Evolutionary conservation across 2,888 invertebrate genomes (phyloP).

Genomic region (Calameuta idolon): DNA sequence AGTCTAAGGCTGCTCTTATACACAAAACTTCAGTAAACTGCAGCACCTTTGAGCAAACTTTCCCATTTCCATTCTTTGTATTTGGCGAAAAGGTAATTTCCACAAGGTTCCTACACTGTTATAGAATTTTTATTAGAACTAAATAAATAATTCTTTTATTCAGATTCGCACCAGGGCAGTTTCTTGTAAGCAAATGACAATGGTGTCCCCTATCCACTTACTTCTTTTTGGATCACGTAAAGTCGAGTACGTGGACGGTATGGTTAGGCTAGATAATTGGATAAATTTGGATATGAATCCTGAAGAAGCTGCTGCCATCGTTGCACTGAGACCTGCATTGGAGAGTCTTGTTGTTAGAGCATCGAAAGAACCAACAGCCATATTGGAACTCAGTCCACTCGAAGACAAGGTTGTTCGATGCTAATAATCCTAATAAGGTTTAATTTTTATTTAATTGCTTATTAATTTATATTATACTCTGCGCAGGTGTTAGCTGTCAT

Average conservation of each 20-base stretch:
- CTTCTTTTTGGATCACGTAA: slow-evolving; percentile 92
- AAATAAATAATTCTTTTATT: slow-evolving; percentile 20
- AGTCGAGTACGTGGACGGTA: slow-evolving; percentile 81
- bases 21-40: slow-evolving; percentile 98
- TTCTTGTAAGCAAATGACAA: slow-evolving; percentile 95
- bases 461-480: slow-evolving; percentile 20
- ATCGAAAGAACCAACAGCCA: slow-evolving; percentile 82
- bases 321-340: slow-evolving; percentile 88
- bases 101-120: neutral
- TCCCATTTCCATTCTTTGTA: slow-evolving; percentile 95
- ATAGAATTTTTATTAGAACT: neutral
- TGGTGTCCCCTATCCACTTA: slow-evolving; percentile 94
- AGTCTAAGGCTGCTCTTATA: slow-evolving; percentile 93
- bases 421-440: neutral
- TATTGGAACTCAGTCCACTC: slow-evolving; percentile 73
- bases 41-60: slow-evolving; percentile 83
- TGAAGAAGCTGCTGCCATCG: slow-evolving; percentile 81
- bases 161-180: slow-evolving; percentile 93
- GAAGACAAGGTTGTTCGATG: slow-evolving; percentile 73
- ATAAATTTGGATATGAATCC: slow-evolving; percentile 90
- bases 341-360: slow-evolving; percentile 87
- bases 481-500: slow-evolving; percentile 77
- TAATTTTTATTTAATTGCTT: neutral
- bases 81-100: slow-evolving; percentile 90
- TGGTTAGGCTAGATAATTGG: slow-evolving; percentile 93